These are phyloP conservation scores for Metacarcinus magister DNA, from an alignment of 2,888 invertebrate species.

Conservation along the genomic window DNA sequence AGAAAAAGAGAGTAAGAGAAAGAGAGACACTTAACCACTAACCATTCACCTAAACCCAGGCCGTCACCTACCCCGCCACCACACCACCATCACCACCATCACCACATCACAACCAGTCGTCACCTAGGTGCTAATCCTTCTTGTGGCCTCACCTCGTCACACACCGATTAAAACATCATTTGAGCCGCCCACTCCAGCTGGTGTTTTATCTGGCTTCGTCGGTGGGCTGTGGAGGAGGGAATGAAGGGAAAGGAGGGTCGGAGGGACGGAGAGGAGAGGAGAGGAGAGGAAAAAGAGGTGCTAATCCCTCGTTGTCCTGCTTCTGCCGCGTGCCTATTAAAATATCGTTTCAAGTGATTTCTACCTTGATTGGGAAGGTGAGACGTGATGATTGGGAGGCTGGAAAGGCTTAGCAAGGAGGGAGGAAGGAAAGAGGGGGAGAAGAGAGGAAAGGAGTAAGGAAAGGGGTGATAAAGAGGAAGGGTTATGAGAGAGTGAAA, in stretches of 20 bases:
- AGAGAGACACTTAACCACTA: not conserved
- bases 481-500: not conserved
- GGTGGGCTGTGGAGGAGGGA: not conserved
- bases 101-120: not conserved
- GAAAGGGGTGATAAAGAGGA: not conserved
- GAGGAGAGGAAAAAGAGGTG: not conserved
- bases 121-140: constrained; percentile 46
- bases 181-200: constrained; percentile 9
- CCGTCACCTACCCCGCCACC: too few relatives aligned
- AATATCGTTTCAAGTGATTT: constrained; percentile 38
- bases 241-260: not conserved
- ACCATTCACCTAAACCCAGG: not conserved
- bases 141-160: constrained; percentile 3
- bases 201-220: not conserved
- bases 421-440: not conserved
- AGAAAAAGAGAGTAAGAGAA: not conserved
- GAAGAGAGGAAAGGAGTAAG: not conserved
- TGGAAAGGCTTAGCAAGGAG: not conserved
- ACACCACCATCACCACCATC: not conserved
- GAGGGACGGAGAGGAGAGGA: not conserved
- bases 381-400: constrained; percentile 42
- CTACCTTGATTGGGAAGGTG: not conserved
- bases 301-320: constrained; percentile 15
- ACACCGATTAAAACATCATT: constrained; percentile 51
- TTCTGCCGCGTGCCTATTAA: not conserved